Base-by-base conservation (phyloP, 2,797 vertebrate species). In the Salmo trutta region DNA sequence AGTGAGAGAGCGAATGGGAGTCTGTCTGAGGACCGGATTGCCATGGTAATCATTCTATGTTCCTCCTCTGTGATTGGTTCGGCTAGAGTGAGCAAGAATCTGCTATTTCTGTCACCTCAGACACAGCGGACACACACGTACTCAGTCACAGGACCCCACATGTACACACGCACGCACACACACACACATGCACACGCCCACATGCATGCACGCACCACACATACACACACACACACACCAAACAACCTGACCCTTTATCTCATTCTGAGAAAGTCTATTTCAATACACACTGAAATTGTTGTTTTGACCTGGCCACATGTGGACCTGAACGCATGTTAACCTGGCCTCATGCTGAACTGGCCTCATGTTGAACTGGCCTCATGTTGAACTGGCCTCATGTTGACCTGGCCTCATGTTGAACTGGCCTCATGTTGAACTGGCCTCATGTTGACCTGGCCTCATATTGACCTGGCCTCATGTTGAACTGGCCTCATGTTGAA, bases 41-140 rank as follows among this genome's bases (percentile, higher is more conserved):
- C 92, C 91, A 90, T 89, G 89, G 94, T 92, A 93, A 94, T 93
- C 89, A 93, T 94, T 94, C 91, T 94, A 92, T 91, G 91, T 90
- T 79, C 88, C 86, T 89, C 83, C 83, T 59, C 81, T 83, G 90
- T 91, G 92, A 94, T 94, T 94, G 92, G 93, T 91, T 90, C 84
- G 88, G 89, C 90, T 79, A 87, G 89, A 85, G 82, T 88, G 89
- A 93, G 92, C 89, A 92, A 92, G 89, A 86, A 90, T 90, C 84
- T 90, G 91, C 93, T 94, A 93, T 94, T 94, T 94, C 85, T 90
- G 89, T 93, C 91, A 92, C 91, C 89, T 93, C 89, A 90, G 88
- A 89, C 89, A 84, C 17, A 71, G 87, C 6, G 5, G 36, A 62
- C 56, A 24, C 56, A 59, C n/a, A 59, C 16, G 1, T 21, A 83